Evolutionary conservation across 37 sponge, comb jelly and placozoan genomes (phyloP), one percentile per base, ranked within the genome.

Genomic region (Aphrocallistes beatrix): DNA sequence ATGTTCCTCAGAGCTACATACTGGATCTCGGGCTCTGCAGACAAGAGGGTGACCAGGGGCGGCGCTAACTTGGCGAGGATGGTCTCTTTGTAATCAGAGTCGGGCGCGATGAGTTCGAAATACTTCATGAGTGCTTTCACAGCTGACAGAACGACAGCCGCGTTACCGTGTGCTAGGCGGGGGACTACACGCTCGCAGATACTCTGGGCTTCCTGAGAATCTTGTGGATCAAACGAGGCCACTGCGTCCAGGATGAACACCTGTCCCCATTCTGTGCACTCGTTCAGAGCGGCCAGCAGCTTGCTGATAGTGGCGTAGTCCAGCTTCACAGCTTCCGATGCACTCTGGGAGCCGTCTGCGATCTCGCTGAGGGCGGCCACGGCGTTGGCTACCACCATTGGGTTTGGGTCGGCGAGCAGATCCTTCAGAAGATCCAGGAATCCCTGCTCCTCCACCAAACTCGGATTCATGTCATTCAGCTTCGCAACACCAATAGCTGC

Each of bases 201-300:
- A 83, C 94, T 95, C 85, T 95, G 94, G 1, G 96, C 94, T 81
- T 98, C 99, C 83, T 86, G 86, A 42, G 92, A 96, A 38, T 92
- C 93, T 1, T 51, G 36, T 3, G 99, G 99, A 1, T 84, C 50
- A 86, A 93, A 98, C 40, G 40, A 23, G 23, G 91, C 88, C 37
- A 98, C 85, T 6, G 96, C 89, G 90, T 98, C 99, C 60, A 98
- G 83, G 49, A 98, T 98, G 92, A 98, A 98, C 25, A 98, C 91
- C 75, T 98, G 99, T 13, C 99, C 99, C 99, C 99, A 98, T 86
- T 98, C 99, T 0, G 99, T 95, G 86, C 99, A 98, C 92, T 98
- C 99, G 60, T 98, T 98, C 10, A 98, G 92, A 10, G 99, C 96
- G n/a, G 99, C 95, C 81, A 98, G 89, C 81, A 98, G 91, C 89